phyloP scores from a whole-genome alignment of 35 echinoderm and acorn worm species.

The Hemicentrotus pulcherrimus region DNA sequence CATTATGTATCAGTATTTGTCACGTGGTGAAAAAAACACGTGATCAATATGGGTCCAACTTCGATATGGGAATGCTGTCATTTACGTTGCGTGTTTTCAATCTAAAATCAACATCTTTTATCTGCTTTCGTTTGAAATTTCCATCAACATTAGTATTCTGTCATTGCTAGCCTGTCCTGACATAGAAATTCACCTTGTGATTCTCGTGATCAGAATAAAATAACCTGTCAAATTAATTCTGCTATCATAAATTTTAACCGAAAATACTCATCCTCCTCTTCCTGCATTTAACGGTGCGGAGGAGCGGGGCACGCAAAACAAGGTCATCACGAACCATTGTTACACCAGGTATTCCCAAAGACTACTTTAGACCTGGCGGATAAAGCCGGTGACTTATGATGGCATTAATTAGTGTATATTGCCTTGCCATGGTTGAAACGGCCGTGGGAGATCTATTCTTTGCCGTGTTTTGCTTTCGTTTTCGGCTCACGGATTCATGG shows the following conservation, averaged over 20 bases:
- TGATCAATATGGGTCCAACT: too few relatives aligned
- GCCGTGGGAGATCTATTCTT: background rate
- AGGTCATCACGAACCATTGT: background rate
- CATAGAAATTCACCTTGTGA: background rate
- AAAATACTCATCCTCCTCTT: background rate
- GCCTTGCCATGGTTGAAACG: background rate
- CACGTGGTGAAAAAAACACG: too few relatives aligned
- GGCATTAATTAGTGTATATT: background rate
- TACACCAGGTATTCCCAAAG: background rate
- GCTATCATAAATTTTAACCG: background rate
- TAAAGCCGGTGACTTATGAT: background rate
- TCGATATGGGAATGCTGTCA: too few relatives aligned
- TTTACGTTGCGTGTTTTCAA: too few relatives aligned
- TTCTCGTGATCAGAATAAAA: background rate
- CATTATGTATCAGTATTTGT: too few relatives aligned
- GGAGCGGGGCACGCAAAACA: background rate
- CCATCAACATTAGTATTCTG: background rate
- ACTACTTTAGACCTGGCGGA: background rate
- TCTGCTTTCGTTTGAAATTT: background rate
- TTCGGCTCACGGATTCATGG: background rate
- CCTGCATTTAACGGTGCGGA: background rate
- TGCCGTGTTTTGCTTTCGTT: background rate
- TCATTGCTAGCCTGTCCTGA: background rate
- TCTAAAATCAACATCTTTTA: background rate
- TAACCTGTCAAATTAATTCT: background rate